Evolutionary conservation across 2,797 vertebrate species (phyloP), one percentile per base, ranked within the genome.

Genomic region (Rallus crepitans): DNA sequence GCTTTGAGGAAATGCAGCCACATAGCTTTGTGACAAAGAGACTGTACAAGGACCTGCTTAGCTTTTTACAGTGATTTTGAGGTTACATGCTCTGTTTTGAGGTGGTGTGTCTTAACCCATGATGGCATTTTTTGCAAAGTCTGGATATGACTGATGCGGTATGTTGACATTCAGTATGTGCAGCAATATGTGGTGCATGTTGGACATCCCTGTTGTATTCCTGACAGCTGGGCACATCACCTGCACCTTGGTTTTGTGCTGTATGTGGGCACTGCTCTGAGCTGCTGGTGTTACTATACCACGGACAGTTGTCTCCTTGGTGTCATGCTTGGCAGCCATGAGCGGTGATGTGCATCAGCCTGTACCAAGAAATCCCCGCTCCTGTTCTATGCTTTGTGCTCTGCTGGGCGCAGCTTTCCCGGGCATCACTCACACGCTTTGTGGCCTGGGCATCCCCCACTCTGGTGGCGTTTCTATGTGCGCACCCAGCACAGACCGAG

Each of bases 241-340:
- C 21, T 4, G 1, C 23, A 17, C 23, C 53, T 5, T 4, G 9
- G 3, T 7, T 18, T 37, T 18, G 17, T 20, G 2, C 5, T 0
- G 14, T 1, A 16, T 3, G 24, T 1, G 3, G 37, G 15, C 15
- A 25, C 24, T 2, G 18, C 64, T 1, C 50, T 12, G 31, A 6
- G 48, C 45, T 40, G 57, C 87, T 1, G n/a, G 7, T 1, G 23
- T 45, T 3, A 1, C 33, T 0, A 3, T 4, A 2, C 6, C 24
- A 1, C 1, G 25, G 57, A 3, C 69, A 5, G 40, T 0, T 3
- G 1, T 24, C 78, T 23, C 66, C 61, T 5, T 2, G 25, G 7
- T 10, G 84, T 27, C 42, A 31, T 11, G 31, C 76, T 59, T 20
- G 2, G 12, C 2, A 35, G 42, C 4, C 15, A 13, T 0, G 9